These are phyloP conservation scores for Saiga tatarica DNA, from an alignment of 2,113 vertebrate species.

Conservation along the genomic window DNA sequence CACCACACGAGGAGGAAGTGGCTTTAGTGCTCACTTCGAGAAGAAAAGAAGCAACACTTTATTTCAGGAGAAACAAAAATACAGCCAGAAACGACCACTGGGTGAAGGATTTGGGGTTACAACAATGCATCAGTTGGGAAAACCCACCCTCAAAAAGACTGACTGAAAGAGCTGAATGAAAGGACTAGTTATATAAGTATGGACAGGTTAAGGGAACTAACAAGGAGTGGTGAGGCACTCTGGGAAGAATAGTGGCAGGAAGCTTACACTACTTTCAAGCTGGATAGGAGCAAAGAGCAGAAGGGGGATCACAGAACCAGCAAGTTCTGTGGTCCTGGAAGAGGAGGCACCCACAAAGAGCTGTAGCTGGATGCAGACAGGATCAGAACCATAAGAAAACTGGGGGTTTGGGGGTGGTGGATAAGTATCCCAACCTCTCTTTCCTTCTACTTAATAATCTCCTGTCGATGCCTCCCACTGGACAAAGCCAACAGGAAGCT, in stretches of 20 bases:
- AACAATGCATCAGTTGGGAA: background rate
- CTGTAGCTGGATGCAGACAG: background rate
- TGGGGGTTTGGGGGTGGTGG: no score
- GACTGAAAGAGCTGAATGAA: background rate
- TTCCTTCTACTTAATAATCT: background rate
- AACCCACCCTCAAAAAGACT: background rate
- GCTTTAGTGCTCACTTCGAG: background rate
- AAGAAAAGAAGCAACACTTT: background rate
- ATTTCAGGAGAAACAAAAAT: background rate
- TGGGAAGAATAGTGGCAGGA: background rate
- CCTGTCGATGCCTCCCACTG: no score
- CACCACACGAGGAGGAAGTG: background rate
- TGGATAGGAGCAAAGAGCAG: background rate
- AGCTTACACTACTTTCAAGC: background rate
- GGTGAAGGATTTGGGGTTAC: background rate
- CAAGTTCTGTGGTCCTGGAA: background rate
- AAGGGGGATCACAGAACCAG: background rate
- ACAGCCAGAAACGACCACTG: background rate
- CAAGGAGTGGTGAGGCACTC: background rate
- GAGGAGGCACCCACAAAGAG: background rate
- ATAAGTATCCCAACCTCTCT: background rate
- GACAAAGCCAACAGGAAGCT: background rate
- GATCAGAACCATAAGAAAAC: background rate
- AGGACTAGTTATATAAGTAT: background rate
- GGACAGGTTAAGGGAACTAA: background rate